Conservation (phyloP, 37 sponge, comb jelly and placozoan species). For the Beroe forskalii region DNA sequence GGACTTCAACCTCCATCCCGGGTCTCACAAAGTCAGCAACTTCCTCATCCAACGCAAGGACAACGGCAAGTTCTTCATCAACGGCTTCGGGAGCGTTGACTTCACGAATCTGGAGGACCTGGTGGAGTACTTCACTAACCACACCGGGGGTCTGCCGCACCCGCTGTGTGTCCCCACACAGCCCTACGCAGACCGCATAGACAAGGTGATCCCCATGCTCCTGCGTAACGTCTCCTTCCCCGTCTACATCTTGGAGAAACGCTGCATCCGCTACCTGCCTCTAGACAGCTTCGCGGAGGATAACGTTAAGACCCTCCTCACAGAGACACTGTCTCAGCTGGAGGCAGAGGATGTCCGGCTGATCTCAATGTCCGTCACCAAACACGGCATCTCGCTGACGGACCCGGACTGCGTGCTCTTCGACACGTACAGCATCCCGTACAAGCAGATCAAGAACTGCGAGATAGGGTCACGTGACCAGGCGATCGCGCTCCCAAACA, state of each 20-base stretch:
- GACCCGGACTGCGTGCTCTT: conserved; percentile 52
- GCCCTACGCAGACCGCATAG: conserved; percentile 53
- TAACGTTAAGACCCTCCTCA: conserved; percentile 41
- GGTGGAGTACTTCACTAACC: conserved; percentile 61
- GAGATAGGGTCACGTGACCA: conserved; percentile 39
- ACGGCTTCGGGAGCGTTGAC: conserved; percentile 19
- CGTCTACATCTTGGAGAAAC: conserved; percentile 48
- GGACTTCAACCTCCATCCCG: conserved; percentile 42
- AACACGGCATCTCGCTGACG: conserved; percentile 55
- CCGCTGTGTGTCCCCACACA: conserved; percentile 61
- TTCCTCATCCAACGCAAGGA: conserved; percentile 41
- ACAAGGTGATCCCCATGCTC: conserved; percentile 53
- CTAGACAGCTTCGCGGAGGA: conserved; percentile 41
- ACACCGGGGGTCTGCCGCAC: conserved; percentile 57
- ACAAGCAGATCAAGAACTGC: conserved; percentile 62
- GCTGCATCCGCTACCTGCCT: conserved; percentile 48
- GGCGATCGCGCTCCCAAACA: neutral
- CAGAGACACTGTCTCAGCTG: conserved; percentile 33
- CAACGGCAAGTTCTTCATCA: conserved; percentile 45
- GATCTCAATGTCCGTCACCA: conserved; percentile 57
- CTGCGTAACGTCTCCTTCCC: conserved; percentile 60
- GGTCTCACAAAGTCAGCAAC: conserved; percentile 65
- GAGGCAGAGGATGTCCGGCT: conserved; percentile 45
- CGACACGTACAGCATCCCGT: conserved; percentile 49
- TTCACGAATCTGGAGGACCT: conserved; percentile 33